Evolutionary conservation across 2,888 invertebrate genomes (phyloP), one percentile per base, ranked within the genome.

Genomic region (Pomacea canaliculata): DNA sequence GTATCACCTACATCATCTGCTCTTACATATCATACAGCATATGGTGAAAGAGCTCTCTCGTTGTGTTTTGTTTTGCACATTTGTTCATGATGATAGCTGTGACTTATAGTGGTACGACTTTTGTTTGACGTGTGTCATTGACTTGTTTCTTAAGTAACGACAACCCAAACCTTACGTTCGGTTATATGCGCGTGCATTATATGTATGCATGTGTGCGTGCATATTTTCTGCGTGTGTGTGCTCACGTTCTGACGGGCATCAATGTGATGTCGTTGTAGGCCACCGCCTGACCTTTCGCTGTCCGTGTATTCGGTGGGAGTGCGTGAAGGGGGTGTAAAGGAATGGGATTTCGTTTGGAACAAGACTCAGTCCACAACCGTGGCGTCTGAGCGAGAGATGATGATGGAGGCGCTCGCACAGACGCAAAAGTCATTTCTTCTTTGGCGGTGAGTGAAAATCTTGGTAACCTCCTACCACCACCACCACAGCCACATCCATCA

Each of bases 341-440:
- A 89, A 76, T 90, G 90, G 90, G 88, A 90, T 72, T 85, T 86
- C 72, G 83, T 90, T 7, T 90, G 90, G 90, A 83, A 85, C 48
- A 85, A 85, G 76, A 84, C 87, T 0, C 83, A 82, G 79, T 76
- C 81, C 23, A 87, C 89, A 5, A 83, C 86, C 9, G 88, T 90
- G 5, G 89, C 88, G 3, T 85, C 88, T 0, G 89, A 90, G 79
- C 80, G 86, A 12, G 88, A 89, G 71, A 87, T 87, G 82, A 83
- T 90, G 84, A 83, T 90, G 84, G 86, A 86, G 65, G 89, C 90
- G 0, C 79, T 90, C 60, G 89, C 87, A 0, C 85, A 87, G 71
- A 86, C 89, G 3, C 86, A 88, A 81, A 85, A 90, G 77, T 87
- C 89, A 10, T 90, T 89, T 89, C 80, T 90, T 18, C 85, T 90